Conservation (phyloP, 2,113 vertebrate species). For the Dipodomys stephensi region DNA sequence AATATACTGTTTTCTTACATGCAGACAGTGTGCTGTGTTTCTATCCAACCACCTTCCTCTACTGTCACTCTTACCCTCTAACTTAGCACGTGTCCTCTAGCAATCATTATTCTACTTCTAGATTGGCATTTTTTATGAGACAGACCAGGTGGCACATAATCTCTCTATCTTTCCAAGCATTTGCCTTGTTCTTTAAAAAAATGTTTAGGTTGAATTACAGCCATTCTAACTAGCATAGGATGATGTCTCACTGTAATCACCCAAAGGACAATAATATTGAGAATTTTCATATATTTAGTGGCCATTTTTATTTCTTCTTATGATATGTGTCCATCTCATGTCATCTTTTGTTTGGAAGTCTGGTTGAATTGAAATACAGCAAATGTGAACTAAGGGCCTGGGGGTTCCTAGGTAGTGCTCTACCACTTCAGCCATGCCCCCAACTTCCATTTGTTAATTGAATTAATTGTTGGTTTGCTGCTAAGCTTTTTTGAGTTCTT, state of each 20-base stretch:
- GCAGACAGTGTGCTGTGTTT: not conserved
- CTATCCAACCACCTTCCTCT: not conserved
- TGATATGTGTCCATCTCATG: not conserved
- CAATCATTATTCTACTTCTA: not conserved
- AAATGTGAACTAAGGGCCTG: too few species aligned
- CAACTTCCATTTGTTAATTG: too few species aligned
- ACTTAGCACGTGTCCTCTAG: not conserved
- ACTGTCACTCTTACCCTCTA: too few species aligned
- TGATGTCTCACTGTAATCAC: not conserved
- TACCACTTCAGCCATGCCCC: too few species aligned
- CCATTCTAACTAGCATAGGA: not conserved
- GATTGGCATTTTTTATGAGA: not conserved
- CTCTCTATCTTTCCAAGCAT: not conserved
- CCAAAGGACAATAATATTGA: not conserved
- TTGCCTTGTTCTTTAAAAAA: not conserved
- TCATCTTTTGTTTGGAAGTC: too few species aligned
- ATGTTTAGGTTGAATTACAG: not conserved
- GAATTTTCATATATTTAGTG: not conserved
- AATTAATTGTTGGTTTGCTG: not conserved
- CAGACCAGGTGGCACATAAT: not conserved
- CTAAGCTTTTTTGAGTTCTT: not conserved
- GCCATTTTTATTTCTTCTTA: not conserved
- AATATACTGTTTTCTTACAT: too few species aligned
- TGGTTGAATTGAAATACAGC: too few species aligned
- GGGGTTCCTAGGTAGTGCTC: too few species aligned